Evolutionary conservation across 2,797 vertebrate genomes (phyloP), one percentile per base, ranked within the genome.

Genomic region (Hybognathus amarus): DNA sequence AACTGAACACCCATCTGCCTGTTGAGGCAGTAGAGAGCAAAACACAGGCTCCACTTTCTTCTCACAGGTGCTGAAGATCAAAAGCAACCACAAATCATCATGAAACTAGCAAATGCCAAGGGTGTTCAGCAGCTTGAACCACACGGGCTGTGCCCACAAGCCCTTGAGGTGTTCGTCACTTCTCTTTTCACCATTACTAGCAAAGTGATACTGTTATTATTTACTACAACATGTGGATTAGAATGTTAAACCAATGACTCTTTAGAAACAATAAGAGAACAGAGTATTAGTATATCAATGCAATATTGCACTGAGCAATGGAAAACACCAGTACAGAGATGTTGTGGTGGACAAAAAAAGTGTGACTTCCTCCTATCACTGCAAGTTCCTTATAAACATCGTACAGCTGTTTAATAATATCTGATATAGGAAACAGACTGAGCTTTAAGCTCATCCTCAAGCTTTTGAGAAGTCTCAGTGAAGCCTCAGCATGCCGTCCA

Each of bases 401-500:
- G 0, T 36, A 64, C 22, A 4, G 15, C 20, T 82, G 30, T 22
- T 27, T 24, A 76, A 42, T 22, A 42, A 73, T 47, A 64, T 82
- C 33, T 66, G 47, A 82, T 66, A 18, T 11, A 82, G 45, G 80
- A 45, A 45, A 56, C 61, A 67, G 27, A 52, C 13, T 61, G 77
- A 38, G 24, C 56, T 38, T 81, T 73, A 63, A 63, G 54, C n/a
- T 80, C 12, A 24, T 71, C 24, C 40, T 47, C 36, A 18, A 6
- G 27, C 42, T 74, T 83, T 75, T 77, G 6, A 67, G 30, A 87
- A 83, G 77, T 75, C 80, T 80, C 38, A 30, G 30, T 80, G 82
- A 85, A 85, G 86, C 74, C 88, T 91, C 79, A 83, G 87, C 88
- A 91, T 90, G 86, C 86, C 18, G 74, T 87, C 91, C 88, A 89